Evolutionary conservation across 2,888 invertebrate species (phyloP).

Genomic region (Diarsia brunnea): DNA sequence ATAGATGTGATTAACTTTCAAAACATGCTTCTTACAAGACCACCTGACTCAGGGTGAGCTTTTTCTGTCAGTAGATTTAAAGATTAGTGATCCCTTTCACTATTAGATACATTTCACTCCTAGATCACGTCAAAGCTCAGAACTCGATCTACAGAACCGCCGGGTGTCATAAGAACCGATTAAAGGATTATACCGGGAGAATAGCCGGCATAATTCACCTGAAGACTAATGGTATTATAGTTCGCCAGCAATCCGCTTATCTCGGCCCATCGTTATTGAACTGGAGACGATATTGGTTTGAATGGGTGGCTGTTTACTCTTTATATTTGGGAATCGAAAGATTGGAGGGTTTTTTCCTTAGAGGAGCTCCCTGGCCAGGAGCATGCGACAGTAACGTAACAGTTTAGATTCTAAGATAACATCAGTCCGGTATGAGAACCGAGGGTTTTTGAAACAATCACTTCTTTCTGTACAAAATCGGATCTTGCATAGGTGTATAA

Average conservation of each 20-base stretch:
- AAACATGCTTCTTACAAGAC: no score
- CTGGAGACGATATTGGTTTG: neutral
- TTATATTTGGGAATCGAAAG: neutral
- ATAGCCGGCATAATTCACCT: constrained; percentile 26
- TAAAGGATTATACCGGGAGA: constrained; percentile 21
- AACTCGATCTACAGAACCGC: neutral
- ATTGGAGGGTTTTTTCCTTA: neutral
- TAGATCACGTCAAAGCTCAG: neutral
- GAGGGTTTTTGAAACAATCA: no score
- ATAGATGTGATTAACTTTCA: no score
- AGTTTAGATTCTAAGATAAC: no score
- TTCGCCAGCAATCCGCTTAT: constrained; percentile 44
- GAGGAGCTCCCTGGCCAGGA: no score
- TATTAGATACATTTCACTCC: neutral
- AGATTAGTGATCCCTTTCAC: no score
- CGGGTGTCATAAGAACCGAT: constrained; percentile 33
- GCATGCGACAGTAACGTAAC: no score
- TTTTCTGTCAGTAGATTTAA: neutral
- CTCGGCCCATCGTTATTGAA: constrained; percentile 31
- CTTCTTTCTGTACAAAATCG: no score
- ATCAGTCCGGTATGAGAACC: no score
- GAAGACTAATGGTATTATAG: constrained; percentile 34
- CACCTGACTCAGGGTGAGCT: neutral
- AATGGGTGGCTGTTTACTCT: neutral
- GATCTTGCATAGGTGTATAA: no score